A percentile compares a stretch with the other conserved stretches of the same genome.
These are phyloP conservation scores for Pangasius larnaudii DNA, from an alignment of 2,797 vertebrate species.

Conservation along the genomic window DNA sequence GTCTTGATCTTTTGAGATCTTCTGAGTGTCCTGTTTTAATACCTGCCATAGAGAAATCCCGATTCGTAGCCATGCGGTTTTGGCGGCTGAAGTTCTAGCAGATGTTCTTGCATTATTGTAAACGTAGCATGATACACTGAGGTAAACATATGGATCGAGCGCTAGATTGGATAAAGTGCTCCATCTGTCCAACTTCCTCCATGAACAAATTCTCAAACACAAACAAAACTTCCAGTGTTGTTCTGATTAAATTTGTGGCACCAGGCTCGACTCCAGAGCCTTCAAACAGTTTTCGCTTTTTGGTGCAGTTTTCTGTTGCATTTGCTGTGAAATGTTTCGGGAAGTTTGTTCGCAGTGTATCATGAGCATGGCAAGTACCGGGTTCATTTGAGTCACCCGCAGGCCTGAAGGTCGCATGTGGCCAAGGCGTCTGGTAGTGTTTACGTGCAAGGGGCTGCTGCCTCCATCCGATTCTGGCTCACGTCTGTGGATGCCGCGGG, in stretches of 20 bases:
- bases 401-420: conserved; percentile 67
- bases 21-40: not conserved
- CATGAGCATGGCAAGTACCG: conserved; percentile 55
- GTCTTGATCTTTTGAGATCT: not conserved
- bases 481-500: conserved; percentile 59
- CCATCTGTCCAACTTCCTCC: conserved; percentile 24
- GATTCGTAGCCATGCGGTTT: not conserved
- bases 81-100: not conserved
- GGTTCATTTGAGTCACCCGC: conserved; percentile 69
- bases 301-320: conserved; percentile 16
- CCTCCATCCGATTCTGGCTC: conserved; percentile 70
- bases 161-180: conserved; percentile 20
- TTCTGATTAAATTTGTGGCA: conserved; percentile 21
- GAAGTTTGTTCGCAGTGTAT: conserved; percentile 38
- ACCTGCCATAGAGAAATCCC: not conserved
- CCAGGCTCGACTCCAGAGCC: not conserved
- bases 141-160: conserved; percentile 5
- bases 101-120: conserved; percentile 20
- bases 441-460: conserved; percentile 62
- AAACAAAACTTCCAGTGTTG: conserved; percentile 10
- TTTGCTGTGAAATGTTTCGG: conserved; percentile 47
- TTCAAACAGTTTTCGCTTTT: conserved; percentile 30
- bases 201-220: conserved; percentile 20
- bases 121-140: not conserved
- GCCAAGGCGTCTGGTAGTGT: conserved; percentile 73